These are phyloP conservation scores for Amiota communis DNA, from an alignment of 2,888 invertebrate species.

Conservation along the genomic window DNA sequence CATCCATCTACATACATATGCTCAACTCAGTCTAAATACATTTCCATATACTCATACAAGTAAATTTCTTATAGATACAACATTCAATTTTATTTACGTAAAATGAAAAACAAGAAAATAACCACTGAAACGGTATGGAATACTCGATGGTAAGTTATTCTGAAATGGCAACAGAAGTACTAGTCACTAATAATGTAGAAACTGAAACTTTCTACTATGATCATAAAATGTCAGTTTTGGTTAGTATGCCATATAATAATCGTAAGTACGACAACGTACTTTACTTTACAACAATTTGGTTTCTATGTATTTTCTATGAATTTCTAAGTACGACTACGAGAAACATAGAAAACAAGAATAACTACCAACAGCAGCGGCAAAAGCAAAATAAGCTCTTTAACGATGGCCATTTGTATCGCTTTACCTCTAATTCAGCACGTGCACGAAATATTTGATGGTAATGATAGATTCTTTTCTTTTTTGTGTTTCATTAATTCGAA, in stretches of 20 bases:
- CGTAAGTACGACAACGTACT: neutral
- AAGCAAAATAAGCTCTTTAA: neutral
- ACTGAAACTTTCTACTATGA: constrained; percentile 59
- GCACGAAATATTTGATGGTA: constrained; percentile 18
- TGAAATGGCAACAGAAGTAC: too few relatives aligned
- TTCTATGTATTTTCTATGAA: constrained; percentile 11
- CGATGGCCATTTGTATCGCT: neutral
- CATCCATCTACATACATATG: too few relatives aligned
- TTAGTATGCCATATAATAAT: neutral
- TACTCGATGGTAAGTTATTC: too few relatives aligned
- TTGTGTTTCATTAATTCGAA: constrained; percentile 3
- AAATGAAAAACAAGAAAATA: too few relatives aligned
- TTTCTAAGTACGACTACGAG: neutral
- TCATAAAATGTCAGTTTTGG: constrained; percentile 58
- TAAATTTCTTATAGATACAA: too few relatives aligned
- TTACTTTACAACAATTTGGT: constrained; percentile 21
- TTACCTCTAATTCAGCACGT: constrained; percentile 12
- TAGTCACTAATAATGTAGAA: too few relatives aligned
- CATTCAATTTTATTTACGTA: too few relatives aligned
- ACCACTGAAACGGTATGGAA: too few relatives aligned
- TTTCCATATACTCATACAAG: too few relatives aligned
- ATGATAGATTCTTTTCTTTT: constrained; percentile 19
- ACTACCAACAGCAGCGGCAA: too few relatives aligned
- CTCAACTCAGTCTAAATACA: too few relatives aligned
- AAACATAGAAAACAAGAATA: too few relatives aligned